Evolutionary conservation across 2,113 vertebrate genomes (phyloP).

Genomic region (Canis aureus): DNA sequence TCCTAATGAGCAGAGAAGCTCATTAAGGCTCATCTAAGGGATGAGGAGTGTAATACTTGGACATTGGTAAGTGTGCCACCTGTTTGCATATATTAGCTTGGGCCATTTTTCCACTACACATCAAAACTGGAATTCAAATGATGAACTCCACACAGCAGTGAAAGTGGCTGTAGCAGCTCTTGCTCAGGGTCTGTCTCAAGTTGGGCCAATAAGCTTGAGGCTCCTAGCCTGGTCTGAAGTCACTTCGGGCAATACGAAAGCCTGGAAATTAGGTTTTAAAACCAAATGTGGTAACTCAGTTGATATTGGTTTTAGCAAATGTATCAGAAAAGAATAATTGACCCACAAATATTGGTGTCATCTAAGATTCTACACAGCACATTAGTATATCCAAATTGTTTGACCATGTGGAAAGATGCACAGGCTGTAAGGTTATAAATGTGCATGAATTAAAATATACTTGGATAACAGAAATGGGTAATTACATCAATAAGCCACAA

Average conservation of each 20-base stretch:
- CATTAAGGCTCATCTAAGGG: not conserved
- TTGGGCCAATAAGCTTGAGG: not conserved
- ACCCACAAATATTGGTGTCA: not conserved
- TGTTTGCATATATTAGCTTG: not conserved
- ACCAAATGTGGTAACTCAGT: not conserved
- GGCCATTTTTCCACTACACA: not conserved
- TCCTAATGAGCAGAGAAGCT: not conserved
- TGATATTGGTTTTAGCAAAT: not conserved
- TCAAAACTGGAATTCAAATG: not conserved
- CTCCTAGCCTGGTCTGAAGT: not conserved
- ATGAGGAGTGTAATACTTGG: not conserved
- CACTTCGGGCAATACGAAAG: not conserved
- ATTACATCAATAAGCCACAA: not conserved
- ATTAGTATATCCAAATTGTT: not conserved
- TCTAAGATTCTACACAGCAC: not conserved
- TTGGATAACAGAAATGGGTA: slow-evolving; percentile 5
- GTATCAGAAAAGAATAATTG: not conserved
- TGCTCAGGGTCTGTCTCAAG: not conserved
- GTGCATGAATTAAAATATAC: not conserved
- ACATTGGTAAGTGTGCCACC: not conserved
- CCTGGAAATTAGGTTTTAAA: not conserved
- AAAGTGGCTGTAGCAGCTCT: not conserved
- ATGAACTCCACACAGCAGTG: not conserved
- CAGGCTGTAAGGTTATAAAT: not conserved
- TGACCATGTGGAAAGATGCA: not conserved